Percentiles rank a stretch among this genome's conserved stretches.
Conservation (phyloP, 2,888 invertebrate species). For the Gymnosoma rotundatum region DNA sequence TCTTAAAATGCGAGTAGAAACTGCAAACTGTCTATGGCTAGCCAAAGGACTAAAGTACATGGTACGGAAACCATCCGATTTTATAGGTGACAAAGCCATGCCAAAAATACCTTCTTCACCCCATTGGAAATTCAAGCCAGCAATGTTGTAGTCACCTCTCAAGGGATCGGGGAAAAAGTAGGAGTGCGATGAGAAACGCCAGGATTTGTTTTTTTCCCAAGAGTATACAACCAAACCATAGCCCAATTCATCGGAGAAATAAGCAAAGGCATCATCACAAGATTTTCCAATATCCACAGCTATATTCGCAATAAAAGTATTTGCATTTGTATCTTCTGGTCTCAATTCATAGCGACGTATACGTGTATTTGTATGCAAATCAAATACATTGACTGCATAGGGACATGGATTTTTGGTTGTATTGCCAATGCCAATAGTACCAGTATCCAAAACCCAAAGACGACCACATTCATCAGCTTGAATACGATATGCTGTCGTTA, state of each 20-base stretch:
- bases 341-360: slow-evolving; percentile 87
- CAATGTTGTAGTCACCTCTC: slow-evolving; percentile 89
- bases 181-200: slow-evolving; percentile 89
- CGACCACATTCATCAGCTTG: slow-evolving; percentile 90
- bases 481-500: slow-evolving; percentile 90
- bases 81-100: slow-evolving; percentile 87
- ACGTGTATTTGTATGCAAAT: slow-evolving; percentile 88
- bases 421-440: slow-evolving; percentile 91
- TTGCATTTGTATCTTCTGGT: slow-evolving; percentile 88
- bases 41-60: slow-evolving; percentile 91
- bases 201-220: slow-evolving; percentile 89
- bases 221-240: slow-evolving; percentile 92
- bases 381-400: slow-evolving; percentile 90
- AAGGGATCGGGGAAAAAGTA: slow-evolving; percentile 92
- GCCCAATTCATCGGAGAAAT: slow-evolving; percentile 91
- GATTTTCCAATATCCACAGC: slow-evolving; percentile 89
- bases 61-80: slow-evolving; percentile 87
- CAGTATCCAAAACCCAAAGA: slow-evolving; percentile 92
- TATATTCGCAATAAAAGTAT: slow-evolving; percentile 93
- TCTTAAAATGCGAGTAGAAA: slow-evolving; percentile 88
- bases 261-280: slow-evolving; percentile 90
- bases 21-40: slow-evolving; percentile 90
- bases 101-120: slow-evolving; percentile 91
- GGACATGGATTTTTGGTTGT: slow-evolving; percentile 90
- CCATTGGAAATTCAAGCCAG: slow-evolving; percentile 93